These are phyloP conservation scores for Poecilia gillii DNA, from an alignment of 2,797 vertebrate species.

Conservation along the genomic window DNA sequence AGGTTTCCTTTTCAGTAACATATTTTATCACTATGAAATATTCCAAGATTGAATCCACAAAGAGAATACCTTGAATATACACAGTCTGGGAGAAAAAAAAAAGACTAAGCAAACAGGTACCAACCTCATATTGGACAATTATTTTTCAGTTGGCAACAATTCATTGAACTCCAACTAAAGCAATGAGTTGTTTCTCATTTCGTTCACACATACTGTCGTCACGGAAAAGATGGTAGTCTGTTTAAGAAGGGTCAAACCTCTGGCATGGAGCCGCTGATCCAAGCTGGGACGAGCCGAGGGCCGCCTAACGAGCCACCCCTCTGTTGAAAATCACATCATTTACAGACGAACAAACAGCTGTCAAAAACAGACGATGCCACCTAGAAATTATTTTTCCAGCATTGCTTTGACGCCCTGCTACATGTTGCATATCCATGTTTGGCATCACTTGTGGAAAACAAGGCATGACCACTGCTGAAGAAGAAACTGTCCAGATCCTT, in stretches of 20 bases:
- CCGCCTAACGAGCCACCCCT: no score
- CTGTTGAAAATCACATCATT: no score
- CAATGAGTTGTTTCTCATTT: background rate
- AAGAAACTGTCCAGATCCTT: background rate
- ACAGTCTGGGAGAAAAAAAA: background rate
- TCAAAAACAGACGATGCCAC: no score
- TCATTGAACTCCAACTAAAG: background rate
- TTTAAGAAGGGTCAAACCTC: no score
- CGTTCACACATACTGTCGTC: no score
- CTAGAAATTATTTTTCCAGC: background rate
- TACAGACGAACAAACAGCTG: no score
- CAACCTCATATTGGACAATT: background rate
- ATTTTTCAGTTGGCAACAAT: background rate
- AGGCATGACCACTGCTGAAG: background rate
- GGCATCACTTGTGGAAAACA: background rate
- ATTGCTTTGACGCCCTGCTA: background rate
- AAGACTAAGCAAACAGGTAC: background rate
- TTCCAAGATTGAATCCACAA: background rate
- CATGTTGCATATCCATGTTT: background rate
- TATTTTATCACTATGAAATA: background rate
- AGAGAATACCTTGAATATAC: background rate
- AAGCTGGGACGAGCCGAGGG: no score
- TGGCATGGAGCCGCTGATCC: no score
- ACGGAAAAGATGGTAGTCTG: no score
- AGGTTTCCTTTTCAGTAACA: background rate